Conservation (phyloP, 2,888 invertebrate genomes). For the Arrhopalites spinosus region DNA sequence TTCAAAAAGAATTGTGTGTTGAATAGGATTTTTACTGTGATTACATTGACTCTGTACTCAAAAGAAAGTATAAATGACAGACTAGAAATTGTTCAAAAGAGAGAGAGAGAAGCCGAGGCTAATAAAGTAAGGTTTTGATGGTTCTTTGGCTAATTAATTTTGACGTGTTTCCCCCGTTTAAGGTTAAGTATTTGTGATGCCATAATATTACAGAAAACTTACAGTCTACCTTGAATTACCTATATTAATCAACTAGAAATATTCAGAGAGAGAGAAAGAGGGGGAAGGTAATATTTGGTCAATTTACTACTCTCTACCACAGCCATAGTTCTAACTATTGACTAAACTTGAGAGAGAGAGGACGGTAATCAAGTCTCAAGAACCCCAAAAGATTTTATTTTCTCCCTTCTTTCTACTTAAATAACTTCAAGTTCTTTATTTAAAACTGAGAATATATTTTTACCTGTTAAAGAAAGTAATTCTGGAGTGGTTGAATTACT, state of each 20-base stretch:
- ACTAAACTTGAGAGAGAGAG: slow-evolving; percentile 31
- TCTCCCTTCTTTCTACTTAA: background rate
- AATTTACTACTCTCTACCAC: background rate
- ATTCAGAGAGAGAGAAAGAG: background rate
- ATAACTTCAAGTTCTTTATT: no score
- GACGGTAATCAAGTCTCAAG: slow-evolving; percentile 11
- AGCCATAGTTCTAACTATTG: slow-evolving; percentile 15
- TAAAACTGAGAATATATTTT: background rate
- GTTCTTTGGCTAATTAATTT: slow-evolving; percentile 39
- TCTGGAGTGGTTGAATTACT: slow-evolving; percentile 30
- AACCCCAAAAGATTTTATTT: slow-evolving; percentile 1
- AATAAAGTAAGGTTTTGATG: slow-evolving; percentile 9
- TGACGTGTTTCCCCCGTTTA: slow-evolving; percentile 6
- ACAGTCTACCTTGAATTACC: background rate
- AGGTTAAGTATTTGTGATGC: slow-evolving; percentile 27
- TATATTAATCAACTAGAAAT: slow-evolving; percentile 8
- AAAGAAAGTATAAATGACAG: no score
- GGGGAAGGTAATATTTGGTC: background rate
- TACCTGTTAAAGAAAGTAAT: slow-evolving; percentile 32
- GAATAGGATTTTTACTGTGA: background rate
- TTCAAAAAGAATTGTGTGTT: background rate
- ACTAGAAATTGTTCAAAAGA: no score
- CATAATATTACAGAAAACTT: background rate
- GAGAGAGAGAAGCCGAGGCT: no score
- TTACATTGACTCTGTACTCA: background rate